Evolutionary conservation across 2,113 vertebrate genomes (phyloP), one percentile per base, ranked within the genome.

Genomic region (Hepsetus odoe): DNA sequence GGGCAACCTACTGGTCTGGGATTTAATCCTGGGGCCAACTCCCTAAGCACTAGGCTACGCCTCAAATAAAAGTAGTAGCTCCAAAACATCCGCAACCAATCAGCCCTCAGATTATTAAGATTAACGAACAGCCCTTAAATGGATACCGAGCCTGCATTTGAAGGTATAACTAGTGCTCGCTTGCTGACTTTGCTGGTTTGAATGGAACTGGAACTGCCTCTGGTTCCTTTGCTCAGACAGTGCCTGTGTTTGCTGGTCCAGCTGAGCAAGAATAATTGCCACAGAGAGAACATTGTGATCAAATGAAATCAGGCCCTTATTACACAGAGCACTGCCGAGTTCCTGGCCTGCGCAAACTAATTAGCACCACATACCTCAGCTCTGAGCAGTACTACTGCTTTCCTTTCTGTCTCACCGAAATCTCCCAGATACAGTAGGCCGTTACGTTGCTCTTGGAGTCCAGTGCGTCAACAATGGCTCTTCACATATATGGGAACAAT

Each of bases 401-500:
- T 2, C 55, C 24, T 22, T 26, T 53, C 83, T 69, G 77, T 80
- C 80, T 72, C 20, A 65, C 84, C 66, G 74, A 85, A 55, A 88
- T 67, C 76, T 72, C 82, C 77, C 80, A 38, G 61, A 79, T 82
- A 87, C 72, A 85, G 81, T 85, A 74, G 74, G 68, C 84, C 77
- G 74, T 84, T 85, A 88, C 86, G 42, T 42, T n/a, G 59, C 58
- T 26, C 44, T 53, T 22, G 14, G 84, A 83, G 81, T 66, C 71
- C 73, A 76, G 78, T 76, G 82, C 87, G 87, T 91, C 90, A 90
- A 91, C 89, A 69, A 68, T 69, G 88, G 87, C 83, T 84, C 87
- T 86, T 91, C 82, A 91, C 87, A 91, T 86, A 87, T 82, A 87
- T 78, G 79, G 80, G 87, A 82, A 91, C 90, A 89, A 90, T 90